Conservation (phyloP, 2,888 invertebrate species). For the Ophioninae sp. region DNA sequence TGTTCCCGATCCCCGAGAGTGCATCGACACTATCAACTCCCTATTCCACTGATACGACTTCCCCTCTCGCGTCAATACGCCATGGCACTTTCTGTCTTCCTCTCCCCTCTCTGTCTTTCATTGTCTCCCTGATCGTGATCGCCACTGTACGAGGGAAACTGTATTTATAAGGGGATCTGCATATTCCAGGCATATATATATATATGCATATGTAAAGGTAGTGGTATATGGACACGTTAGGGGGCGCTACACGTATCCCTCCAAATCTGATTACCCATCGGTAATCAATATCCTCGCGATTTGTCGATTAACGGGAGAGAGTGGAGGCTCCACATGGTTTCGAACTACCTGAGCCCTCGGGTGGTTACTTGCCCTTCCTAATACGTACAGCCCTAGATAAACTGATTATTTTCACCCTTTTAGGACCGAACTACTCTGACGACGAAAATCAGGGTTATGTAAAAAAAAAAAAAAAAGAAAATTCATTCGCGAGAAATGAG, state of each 20-base stretch:
- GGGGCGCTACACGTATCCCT: conserved; percentile 61
- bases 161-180: conserved; percentile 22
- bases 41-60: conserved; percentile 51
- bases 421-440: not conserved
- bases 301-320: conserved; percentile 67
- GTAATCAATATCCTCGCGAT: conserved; percentile 76
- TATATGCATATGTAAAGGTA: conserved; percentile 21
- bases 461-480: not conserved
- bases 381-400: not conserved
- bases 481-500: no score
- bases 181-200: conserved; percentile 9
- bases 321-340: conserved; percentile 13
- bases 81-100: conserved; percentile 44
- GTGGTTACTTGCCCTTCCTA: not conserved
- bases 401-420: not conserved
- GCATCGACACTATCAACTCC: conserved; percentile 67
- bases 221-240: conserved; percentile 26
- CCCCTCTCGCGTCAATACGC: conserved; percentile 59
- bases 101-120: conserved; percentile 4
- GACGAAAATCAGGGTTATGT: no score
- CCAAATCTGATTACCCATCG: conserved; percentile 76
- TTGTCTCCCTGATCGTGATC: conserved; percentile 6
- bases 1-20: conserved; percentile 67
- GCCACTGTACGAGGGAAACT: conserved; percentile 45
- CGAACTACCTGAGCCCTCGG: not conserved